Percentiles rank a stretch among this genome's conserved stretches.
Conservation (phyloP, 2,888 invertebrate species). For the Eurois occulta region DNA sequence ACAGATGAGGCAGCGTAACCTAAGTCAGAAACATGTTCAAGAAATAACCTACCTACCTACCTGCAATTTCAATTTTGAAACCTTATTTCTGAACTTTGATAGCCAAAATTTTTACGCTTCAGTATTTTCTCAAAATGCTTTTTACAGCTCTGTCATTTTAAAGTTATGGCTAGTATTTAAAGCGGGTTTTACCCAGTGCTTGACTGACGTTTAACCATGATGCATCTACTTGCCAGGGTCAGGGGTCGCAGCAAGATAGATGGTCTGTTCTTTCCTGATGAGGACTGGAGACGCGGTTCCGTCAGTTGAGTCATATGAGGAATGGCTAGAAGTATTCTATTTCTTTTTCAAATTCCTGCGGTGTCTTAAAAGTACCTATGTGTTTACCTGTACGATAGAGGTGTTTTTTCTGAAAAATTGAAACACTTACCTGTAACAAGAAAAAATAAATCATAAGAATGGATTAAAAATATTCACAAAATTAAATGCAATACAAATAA, state of each 20-base stretch:
- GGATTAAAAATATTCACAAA: neutral
- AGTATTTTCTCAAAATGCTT: neutral
- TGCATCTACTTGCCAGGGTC: conserved; percentile 33
- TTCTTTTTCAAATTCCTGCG: neutral
- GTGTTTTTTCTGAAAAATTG: neutral
- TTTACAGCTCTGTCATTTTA: neutral
- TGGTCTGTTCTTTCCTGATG: conserved; percentile 45
- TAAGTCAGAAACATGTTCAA: neutral
- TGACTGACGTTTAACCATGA: conserved; percentile 47
- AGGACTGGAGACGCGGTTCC: conserved; percentile 34
- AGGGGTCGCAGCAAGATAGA: conserved; percentile 46
- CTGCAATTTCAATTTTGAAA: neutral
- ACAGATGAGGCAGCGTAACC: neutral
- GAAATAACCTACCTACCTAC: no score
- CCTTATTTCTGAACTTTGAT: neutral
- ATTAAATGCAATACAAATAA: neutral
- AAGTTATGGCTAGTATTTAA: conserved; percentile 32
- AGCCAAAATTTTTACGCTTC: neutral
- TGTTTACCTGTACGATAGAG: conserved; percentile 41
- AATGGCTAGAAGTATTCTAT: neutral
- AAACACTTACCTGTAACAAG: conserved; percentile 75
- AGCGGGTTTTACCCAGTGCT: conserved; percentile 19
- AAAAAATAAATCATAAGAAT: conserved; percentile 22
- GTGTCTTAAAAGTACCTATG: neutral
- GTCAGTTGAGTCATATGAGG: conserved; percentile 19